A percentile compares a stretch with the other conserved stretches of the same genome.
phyloP scores from a whole-genome alignment of 2,888 invertebrate genomes.

The Tenodera sinensis region DNA sequence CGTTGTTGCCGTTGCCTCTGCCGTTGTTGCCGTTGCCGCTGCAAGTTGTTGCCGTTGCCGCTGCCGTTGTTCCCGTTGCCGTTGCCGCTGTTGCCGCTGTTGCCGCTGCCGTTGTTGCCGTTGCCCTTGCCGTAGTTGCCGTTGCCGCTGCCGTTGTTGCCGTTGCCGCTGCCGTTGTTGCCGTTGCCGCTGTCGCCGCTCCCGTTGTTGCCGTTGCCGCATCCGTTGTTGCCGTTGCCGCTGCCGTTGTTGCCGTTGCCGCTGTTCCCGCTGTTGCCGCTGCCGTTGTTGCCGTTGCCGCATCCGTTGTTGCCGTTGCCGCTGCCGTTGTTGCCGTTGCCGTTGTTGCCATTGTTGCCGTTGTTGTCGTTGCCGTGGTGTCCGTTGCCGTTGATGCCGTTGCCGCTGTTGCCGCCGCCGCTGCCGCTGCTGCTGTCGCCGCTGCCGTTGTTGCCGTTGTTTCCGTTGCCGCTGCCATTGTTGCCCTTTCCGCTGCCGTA shows the following conservation, averaged over 20 bases:
- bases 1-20: neutral
- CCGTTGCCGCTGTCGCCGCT: neutral
- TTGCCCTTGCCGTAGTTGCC: neutral
- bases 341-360: neutral
- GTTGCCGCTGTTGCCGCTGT: neutral
- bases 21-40: no score
- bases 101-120: neutral
- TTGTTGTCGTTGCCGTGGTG: neutral
- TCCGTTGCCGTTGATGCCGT: no score
- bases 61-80: no score
- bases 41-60: neutral
- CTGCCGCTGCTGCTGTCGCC: neutral
- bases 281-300: no score
- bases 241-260: constrained; percentile 1
- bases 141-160: neutral
- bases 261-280: no score
- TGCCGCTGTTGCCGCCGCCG: neutral
- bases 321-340: neutral
- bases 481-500: no score
- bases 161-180: neutral
- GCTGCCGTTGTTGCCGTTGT: neutral
- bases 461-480: neutral
- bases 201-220: no score
- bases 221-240: neutral
- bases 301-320: no score